Conservation (phyloP, 2,888 invertebrate genomes). For the Pyrocoelia pectoralis region DNA sequence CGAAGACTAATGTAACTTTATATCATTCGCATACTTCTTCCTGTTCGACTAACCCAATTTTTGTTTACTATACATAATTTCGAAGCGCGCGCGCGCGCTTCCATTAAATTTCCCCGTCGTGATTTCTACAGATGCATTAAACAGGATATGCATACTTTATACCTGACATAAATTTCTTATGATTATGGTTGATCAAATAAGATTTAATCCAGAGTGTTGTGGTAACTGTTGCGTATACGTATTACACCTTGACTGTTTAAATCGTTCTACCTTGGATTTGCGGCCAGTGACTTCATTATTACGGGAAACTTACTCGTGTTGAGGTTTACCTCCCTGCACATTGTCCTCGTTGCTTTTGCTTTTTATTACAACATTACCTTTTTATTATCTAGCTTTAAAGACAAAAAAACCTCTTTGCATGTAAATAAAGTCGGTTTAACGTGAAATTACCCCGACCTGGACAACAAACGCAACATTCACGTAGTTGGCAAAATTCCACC, state of each 20-base stretch:
- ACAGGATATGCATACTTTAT: slow-evolving; percentile 27
- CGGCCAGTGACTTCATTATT: slow-evolving; percentile 34
- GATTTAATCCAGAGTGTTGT: slow-evolving; percentile 8
- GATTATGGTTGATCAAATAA: background rate
- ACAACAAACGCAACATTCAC: slow-evolving; percentile 16
- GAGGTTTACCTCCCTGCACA: slow-evolving; percentile 28
- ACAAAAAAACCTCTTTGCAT: slow-evolving; percentile 32
- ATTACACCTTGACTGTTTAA: slow-evolving; percentile 15
- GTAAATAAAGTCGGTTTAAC: slow-evolving; percentile 32
- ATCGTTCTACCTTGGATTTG: slow-evolving; percentile 23
- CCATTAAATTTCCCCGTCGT: slow-evolving; percentile 41
- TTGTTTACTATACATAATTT: slow-evolving; percentile 42
- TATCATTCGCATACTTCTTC: slow-evolving; percentile 29
- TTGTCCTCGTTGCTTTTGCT: slow-evolving; percentile 28
- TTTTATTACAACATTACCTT: slow-evolving; percentile 31
- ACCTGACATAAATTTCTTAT: slow-evolving; percentile 22
- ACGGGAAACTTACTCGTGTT: slow-evolving; percentile 27
- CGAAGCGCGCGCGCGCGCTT: no score
- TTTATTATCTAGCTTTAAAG: slow-evolving; percentile 35
- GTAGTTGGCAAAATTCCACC: slow-evolving; percentile 22
- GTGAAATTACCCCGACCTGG: slow-evolving; percentile 35
- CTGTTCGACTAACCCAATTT: slow-evolving; percentile 48
- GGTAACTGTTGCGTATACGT: slow-evolving; percentile 13
- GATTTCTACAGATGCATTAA: slow-evolving; percentile 43
- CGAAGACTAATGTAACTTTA: slow-evolving; percentile 11